Conservation (phyloP, 2,888 invertebrate genomes). For the Volucella inanis region DNA sequence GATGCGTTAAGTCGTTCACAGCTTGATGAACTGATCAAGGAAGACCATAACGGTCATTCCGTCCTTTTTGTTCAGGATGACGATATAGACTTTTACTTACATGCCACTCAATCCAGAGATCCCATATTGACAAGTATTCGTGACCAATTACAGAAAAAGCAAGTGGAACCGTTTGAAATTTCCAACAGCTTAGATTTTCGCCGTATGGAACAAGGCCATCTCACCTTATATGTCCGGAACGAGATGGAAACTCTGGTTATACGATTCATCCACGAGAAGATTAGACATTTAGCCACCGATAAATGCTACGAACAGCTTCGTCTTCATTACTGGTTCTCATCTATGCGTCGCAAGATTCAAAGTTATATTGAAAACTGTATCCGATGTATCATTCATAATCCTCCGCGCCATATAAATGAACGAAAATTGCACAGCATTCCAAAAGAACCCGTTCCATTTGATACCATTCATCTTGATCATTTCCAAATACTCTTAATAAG, state of each 20-base stretch:
- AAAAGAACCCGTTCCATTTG: conserved; percentile 39
- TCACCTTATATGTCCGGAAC: conserved; percentile 18
- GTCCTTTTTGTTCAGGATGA: conserved; percentile 31
- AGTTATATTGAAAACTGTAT: conserved; percentile 31
- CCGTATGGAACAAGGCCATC: conserved; percentile 21
- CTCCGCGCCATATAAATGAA: conserved; percentile 60
- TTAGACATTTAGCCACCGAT: conserved; percentile 9
- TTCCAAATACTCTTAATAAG: conserved; percentile 62
- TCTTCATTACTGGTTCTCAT: conserved; percentile 31
- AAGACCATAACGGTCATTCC: neutral
- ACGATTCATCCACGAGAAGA: conserved; percentile 13
- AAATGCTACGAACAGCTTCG: conserved; percentile 23
- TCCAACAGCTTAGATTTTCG: conserved; percentile 37
- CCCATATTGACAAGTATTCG: neutral
- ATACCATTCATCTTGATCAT: conserved; percentile 81
- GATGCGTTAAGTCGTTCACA: conserved; percentile 77
- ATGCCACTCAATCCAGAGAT: conserved; percentile 38
- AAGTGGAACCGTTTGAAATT: conserved; percentile 24
- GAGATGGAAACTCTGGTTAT: conserved; percentile 25
- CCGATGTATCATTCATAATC: conserved; percentile 31
- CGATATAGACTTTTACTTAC: conserved; percentile 49
- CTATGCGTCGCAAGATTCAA: conserved; percentile 21
- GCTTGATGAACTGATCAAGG: neutral
- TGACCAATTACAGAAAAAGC: conserved; percentile 2
- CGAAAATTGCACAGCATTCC: conserved; percentile 66